A percentile compares a stretch with the other conserved stretches of the same genome.
Conservation (phyloP, 1,140 invertebrate genomes). For the Pogonognathellus flavescens region DNA sequence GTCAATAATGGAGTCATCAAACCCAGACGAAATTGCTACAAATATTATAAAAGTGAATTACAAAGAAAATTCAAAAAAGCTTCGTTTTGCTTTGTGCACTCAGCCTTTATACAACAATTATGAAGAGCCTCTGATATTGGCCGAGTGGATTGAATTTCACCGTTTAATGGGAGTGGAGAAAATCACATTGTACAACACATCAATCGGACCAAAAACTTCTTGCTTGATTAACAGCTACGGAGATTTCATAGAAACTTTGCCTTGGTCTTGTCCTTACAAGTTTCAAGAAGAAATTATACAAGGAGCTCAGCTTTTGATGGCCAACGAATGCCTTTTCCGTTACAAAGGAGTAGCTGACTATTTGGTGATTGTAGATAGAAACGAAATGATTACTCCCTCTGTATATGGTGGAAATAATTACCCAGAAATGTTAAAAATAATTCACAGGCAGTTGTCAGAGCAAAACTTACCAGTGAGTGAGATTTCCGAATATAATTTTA, state of each 20-base stretch:
- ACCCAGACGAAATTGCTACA: neutral
- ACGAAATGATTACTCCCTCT: slow-evolving; percentile 89
- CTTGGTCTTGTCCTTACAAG: slow-evolving; percentile 89
- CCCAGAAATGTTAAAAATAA: neutral
- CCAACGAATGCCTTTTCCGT: slow-evolving; percentile 93
- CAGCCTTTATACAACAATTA: slow-evolving; percentile 89
- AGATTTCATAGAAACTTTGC: slow-evolving; percentile 80
- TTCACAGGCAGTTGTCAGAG: neutral
- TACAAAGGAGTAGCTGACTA: neutral
- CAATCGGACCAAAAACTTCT: slow-evolving; percentile 81
- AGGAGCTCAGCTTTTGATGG: slow-evolving; percentile 88
- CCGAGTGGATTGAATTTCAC: slow-evolving; percentile 94
- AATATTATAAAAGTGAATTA: neutral
- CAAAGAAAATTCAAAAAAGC: neutral
- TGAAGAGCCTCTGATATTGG: slow-evolving; percentile 81
- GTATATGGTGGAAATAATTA: slow-evolving; percentile 68
- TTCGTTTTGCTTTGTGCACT: slow-evolving; percentile 85
- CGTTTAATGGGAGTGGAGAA: slow-evolving; percentile 86
- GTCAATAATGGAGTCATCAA: neutral
- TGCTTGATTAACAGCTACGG: slow-evolving; percentile 83
- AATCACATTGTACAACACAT: slow-evolving; percentile 94
- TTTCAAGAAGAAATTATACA: slow-evolving; percentile 92
- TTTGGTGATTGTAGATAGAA: slow-evolving; percentile 85
- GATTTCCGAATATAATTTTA: neutral
- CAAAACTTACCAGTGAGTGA: neutral